phyloP scores from a whole-genome alignment of 2,797 vertebrate genomes.

The Chiloscyllium punctatum region DNA sequence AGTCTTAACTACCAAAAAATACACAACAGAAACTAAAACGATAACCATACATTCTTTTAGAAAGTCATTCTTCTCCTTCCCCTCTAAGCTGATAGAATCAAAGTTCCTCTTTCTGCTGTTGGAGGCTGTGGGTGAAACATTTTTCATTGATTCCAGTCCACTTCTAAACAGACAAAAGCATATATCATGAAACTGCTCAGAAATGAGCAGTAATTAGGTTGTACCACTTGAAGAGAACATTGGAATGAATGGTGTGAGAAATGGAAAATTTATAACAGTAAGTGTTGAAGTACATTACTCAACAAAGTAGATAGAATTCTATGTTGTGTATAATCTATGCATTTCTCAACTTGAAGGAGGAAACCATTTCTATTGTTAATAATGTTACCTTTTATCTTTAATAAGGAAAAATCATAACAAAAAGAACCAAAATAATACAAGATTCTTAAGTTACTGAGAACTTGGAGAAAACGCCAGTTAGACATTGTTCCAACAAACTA shows the following conservation, averaged over 20 bases:
- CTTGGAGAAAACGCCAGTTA: neutral
- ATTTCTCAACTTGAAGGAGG: neutral
- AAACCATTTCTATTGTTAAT: neutral
- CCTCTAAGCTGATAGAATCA: neutral
- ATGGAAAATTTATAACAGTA: neutral
- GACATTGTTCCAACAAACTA: neutral
- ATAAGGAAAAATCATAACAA: neutral
- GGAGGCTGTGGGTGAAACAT: neutral
- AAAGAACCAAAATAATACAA: neutral
- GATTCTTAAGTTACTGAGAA: neutral
- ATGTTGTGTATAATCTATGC: neutral
- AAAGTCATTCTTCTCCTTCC: neutral
- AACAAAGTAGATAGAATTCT: neutral
- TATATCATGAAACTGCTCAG: neutral
- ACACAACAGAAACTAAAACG: neutral
- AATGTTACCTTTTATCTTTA: neutral
- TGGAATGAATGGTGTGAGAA: slow-evolving; percentile 6
- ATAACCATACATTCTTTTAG: neutral
- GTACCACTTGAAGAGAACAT: neutral
- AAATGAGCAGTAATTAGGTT: neutral
- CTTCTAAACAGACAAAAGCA: neutral
- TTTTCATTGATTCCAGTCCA: slow-evolving; percentile 9
- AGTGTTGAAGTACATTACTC: neutral
- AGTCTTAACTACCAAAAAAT: neutral
- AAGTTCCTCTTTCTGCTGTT: neutral